Base-by-base conservation (phyloP, 2,113 vertebrate species). In the Gasterosteus aculeatus region DNA sequence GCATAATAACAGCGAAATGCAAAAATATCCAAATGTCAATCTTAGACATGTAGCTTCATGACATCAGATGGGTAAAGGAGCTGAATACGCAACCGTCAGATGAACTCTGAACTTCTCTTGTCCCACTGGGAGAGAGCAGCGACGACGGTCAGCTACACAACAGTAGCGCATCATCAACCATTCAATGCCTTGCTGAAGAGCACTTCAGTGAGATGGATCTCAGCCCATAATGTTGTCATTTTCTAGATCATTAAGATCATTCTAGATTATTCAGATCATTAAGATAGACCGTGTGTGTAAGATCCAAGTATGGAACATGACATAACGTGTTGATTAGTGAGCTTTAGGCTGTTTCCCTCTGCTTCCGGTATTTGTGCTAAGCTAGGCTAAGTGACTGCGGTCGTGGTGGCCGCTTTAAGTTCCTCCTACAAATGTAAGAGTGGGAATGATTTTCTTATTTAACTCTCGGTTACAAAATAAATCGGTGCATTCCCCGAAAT, bases 1-100 rank as follows among this genome's bases (percentile, higher is more conserved):
- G 1, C 54, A 69, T 81, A 67, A 78, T 78, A 73, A 67, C 2
- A 2, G 53, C 19, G 35, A 66, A 47, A 19, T 70, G 59, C 51
- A 35, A 42, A 33, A 86, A 57, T 56, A 75, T 78, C 56, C 66
- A 59, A 82, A 75, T 5, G 70, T 76, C 73, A 85, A 19, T 66
- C 73, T 84, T 59, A 81, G 64, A 78, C 46, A 62, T 46, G 63
- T n/a, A 33, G 16, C 35, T 44, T 60, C 26, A 6, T 69, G 49
- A 66, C 64, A 67, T 78, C 60, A 53, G 70, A 7, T 35, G 39
- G 60, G 75, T 80, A 66, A 84, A 68, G 15, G 58, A 70, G 57
- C 39, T 33, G 29, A 80, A 71, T 57, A 7, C 18, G 7, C 6
- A 31, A 31, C 39, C 44, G 9, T 83, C 59, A 33, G 39, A 69